phyloP scores from a whole-genome alignment of 1,140 invertebrate genomes.

The Parasteatoda tepidariorum region DNA sequence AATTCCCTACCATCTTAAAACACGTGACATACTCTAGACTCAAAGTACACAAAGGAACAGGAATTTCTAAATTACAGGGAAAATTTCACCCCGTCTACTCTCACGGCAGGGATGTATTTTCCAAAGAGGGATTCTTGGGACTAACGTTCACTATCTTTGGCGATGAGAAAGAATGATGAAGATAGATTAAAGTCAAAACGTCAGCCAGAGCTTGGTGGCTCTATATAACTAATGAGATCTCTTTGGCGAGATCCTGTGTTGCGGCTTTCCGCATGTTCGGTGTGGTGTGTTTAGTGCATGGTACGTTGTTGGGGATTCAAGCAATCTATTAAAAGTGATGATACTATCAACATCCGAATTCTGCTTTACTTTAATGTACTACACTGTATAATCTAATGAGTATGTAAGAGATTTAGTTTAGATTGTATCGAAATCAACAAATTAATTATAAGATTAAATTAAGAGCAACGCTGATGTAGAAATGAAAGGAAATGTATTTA shows the following conservation, averaged over 20 bases:
- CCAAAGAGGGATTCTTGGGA: background rate
- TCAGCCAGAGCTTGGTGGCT: background rate
- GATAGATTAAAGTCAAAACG: background rate
- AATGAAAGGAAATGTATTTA: too few species aligned
- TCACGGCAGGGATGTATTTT: background rate
- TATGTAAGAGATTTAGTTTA: too few species aligned
- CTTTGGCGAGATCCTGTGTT: background rate
- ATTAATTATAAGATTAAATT: too few species aligned
- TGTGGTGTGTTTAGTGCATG: too few species aligned
- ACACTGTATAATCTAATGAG: too few species aligned
- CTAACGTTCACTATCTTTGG: background rate
- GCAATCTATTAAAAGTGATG: too few species aligned
- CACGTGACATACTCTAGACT: background rate
- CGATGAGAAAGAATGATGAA: background rate
- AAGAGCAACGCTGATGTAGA: too few species aligned
- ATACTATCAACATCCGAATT: too few species aligned
- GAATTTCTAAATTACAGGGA: background rate
- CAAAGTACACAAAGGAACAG: background rate
- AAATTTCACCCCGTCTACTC: background rate
- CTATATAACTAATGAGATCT: background rate
- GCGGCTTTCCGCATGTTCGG: background rate
- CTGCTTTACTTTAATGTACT: too few species aligned
- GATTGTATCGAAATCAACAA: too few species aligned
- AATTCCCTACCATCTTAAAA: background rate
- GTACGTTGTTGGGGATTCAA: too few species aligned